Conservation (phyloP, 2,888 invertebrate species). For the Dascillus cervinus region DNA sequence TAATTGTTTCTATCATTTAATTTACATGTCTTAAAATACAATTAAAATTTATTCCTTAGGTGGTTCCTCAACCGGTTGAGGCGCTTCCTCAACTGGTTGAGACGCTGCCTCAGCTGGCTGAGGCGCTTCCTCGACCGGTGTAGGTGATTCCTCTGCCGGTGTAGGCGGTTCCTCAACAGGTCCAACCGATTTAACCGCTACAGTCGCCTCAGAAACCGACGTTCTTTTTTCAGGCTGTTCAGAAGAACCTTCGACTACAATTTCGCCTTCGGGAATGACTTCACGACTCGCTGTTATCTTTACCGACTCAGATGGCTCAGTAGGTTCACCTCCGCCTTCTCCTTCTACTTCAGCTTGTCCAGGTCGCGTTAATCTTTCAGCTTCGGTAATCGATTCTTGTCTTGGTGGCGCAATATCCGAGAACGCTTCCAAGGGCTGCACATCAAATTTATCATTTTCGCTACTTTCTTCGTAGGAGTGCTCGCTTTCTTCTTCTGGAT, state of each 20-base stretch:
- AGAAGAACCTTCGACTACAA: neutral
- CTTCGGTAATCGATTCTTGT: too few relatives aligned
- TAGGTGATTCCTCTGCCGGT: slow-evolving; percentile 19
- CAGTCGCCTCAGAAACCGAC: slow-evolving; percentile 13
- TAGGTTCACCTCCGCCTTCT: neutral
- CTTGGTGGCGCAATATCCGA: too few relatives aligned
- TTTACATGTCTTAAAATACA: too few relatives aligned
- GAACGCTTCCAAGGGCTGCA: too few relatives aligned
- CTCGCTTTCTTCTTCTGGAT: neutral
- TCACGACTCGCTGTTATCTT: neutral
- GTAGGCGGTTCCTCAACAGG: slow-evolving; percentile 11
- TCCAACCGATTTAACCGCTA: neutral
- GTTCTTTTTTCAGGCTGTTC: slow-evolving; percentile 25
- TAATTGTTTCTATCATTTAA: too few relatives aligned
- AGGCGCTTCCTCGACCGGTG: neutral
- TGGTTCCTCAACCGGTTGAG: too few relatives aligned
- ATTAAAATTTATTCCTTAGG: neutral
- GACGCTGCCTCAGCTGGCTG: too few relatives aligned
- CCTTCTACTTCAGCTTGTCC: neutral
- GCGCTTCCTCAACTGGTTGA: too few relatives aligned
- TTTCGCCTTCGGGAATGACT: neutral
- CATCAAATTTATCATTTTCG: neutral
- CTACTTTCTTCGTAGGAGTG: neutral
- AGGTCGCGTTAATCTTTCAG: neutral
- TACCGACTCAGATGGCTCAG: neutral